A percentile compares a stretch with the other conserved stretches of the same genome.
These are phyloP conservation scores for Parochlus steinenii DNA, from an alignment of 2,888 invertebrate species.

Conservation along the genomic window DNA sequence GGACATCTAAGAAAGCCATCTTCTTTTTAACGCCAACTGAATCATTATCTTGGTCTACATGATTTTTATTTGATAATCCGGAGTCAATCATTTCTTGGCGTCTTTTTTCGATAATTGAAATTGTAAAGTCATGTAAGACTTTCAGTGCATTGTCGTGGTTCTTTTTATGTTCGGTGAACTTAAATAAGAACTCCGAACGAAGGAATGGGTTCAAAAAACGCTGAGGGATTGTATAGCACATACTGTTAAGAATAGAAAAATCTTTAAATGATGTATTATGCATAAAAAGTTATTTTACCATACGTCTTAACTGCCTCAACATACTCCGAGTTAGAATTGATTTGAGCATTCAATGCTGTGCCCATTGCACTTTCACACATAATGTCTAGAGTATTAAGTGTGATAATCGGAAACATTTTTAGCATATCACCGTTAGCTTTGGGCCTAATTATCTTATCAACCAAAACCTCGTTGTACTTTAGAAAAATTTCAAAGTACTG, in stretches of 20 bases:
- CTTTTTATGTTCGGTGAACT: slow-evolving; percentile 20
- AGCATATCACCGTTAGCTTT: slow-evolving; percentile 29
- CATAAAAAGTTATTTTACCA: slow-evolving; percentile 20
- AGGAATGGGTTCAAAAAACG: slow-evolving; percentile 16
- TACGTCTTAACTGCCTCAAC: slow-evolving; percentile 52
- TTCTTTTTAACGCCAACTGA: slow-evolving; percentile 30
- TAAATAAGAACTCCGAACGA: slow-evolving; percentile 22
- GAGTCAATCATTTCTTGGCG: slow-evolving; percentile 17
- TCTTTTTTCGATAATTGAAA: slow-evolving; percentile 29
- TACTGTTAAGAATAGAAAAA: no score
- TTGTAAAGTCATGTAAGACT: slow-evolving; percentile 30
- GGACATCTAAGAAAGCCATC: slow-evolving; percentile 41
- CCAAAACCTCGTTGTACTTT: slow-evolving; percentile 39
- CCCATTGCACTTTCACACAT: slow-evolving; percentile 70
- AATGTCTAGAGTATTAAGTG: slow-evolving; percentile 15
- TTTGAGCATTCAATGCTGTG: slow-evolving; percentile 50
- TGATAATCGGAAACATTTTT: slow-evolving; percentile 43
- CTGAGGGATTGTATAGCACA: neutral
- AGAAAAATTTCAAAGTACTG: slow-evolving; percentile 54
- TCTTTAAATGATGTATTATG: neutral
- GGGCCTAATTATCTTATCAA: slow-evolving; percentile 35
- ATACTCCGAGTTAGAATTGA: slow-evolving; percentile 37
- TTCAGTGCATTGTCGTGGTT: slow-evolving; percentile 18
- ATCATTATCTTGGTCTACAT: slow-evolving; percentile 3
- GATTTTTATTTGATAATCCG: neutral